phyloP scores from a whole-genome alignment of 30 jellyfish, hydroid and myxozoan genomes.

The Catostylus mosaicus region DNA sequence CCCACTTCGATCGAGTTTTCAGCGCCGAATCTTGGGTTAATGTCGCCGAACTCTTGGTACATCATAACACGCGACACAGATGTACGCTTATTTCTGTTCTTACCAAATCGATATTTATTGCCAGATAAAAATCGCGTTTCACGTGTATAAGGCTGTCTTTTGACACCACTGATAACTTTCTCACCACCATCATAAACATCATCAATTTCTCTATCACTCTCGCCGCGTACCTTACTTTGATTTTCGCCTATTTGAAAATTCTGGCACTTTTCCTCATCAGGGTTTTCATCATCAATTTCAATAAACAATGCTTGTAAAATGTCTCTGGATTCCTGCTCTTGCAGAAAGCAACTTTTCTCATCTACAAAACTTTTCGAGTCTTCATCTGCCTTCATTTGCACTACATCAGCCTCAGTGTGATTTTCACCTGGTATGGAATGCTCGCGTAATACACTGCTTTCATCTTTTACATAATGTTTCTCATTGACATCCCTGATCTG shows the following conservation, averaged over 20 bases:
- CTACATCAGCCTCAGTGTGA: neutral
- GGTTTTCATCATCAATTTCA: slow-evolving; percentile 44
- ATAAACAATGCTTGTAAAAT: slow-evolving; percentile 59
- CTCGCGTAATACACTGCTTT: neutral
- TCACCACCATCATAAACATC: neutral
- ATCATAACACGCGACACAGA: neutral
- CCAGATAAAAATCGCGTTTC: too few species aligned
- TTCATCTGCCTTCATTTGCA: neutral
- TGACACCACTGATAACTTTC: neutral
- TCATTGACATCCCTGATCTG: neutral
- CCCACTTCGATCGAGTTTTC: neutral
- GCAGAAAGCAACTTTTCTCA: slow-evolving; percentile 46
- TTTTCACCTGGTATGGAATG: neutral
- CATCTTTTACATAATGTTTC: neutral
- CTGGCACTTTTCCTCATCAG: neutral
- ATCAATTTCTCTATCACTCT: neutral
- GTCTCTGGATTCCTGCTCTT: slow-evolving; percentile 53
- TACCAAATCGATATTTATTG: neutral
- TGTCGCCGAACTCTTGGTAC: neutral
- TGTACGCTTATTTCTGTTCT: too few species aligned
- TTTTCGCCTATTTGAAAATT: neutral
- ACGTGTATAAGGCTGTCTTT: too few species aligned
- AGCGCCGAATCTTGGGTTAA: neutral
- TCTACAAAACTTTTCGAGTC: neutral
- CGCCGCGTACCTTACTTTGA: neutral